Conservation (phyloP, 2,113 vertebrate species). For the Dromas ardeola region DNA sequence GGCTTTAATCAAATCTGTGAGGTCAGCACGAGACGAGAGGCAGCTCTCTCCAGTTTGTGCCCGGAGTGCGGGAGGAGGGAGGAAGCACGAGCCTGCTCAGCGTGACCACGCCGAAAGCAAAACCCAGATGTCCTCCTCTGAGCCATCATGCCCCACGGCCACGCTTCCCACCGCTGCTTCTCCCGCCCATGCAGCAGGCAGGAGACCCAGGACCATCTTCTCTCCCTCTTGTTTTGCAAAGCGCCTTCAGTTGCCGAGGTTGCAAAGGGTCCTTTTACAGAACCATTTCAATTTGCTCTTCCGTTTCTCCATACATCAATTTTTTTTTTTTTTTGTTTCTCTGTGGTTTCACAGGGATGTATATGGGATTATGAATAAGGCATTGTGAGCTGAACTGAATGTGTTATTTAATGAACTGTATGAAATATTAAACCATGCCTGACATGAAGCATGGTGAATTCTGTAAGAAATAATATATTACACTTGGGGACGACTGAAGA, state of each 20-base stretch:
- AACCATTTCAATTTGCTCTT: neutral
- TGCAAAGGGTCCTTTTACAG: neutral
- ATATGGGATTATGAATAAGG: slow-evolving; percentile 23
- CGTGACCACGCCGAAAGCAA: rapidly evolving
- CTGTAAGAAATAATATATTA: slow-evolving; percentile 47
- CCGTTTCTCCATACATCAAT: neutral
- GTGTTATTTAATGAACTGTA: slow-evolving; percentile 58
- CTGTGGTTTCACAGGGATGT: neutral
- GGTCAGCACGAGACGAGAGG: rapidly evolving
- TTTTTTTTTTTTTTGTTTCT: neutral
- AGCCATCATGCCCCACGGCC: neutral
- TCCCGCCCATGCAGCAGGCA: rapidly evolving
- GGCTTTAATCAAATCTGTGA: neutral
- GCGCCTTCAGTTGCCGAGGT: neutral
- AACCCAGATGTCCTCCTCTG: neutral
- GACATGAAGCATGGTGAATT: slow-evolving; percentile 6
- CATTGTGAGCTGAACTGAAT: slow-evolving; percentile 20
- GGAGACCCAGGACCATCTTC: neutral
- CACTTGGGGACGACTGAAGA: slow-evolving; percentile 28
- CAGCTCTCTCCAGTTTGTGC: neutral
- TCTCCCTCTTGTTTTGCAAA: neutral
- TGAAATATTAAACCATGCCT: slow-evolving; percentile 63
- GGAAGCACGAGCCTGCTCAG: neutral
- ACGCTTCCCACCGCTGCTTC: rapidly evolving
- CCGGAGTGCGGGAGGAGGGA: neutral